A percentile compares a stretch with the other conserved stretches of the same genome.
Evolutionary conservation across 1,140 invertebrate genomes (phyloP).

Genomic region (Liolophura sinensis): DNA sequence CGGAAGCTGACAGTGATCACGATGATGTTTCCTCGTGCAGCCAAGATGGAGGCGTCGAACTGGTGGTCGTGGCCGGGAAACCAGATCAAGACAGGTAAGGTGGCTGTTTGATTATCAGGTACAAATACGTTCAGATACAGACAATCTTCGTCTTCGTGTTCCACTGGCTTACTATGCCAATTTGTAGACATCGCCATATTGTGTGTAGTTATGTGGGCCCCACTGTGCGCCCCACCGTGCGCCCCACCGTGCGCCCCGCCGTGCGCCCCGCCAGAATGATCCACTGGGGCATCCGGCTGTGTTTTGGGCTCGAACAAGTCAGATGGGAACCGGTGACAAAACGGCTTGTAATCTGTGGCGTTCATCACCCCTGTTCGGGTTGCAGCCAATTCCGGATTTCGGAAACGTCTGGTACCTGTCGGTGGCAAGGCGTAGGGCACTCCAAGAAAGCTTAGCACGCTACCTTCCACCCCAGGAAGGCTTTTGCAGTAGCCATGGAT

Average conservation of each 20-base stretch:
- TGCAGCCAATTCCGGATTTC: slow-evolving; percentile 79
- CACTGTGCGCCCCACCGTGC: too few relatives aligned
- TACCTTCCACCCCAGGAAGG: too few relatives aligned
- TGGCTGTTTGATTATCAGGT: slow-evolving; percentile 63
- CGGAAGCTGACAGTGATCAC: slow-evolving; percentile 16
- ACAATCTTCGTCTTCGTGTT: slow-evolving; percentile 86
- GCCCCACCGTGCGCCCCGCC: too few relatives aligned
- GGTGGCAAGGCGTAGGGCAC: slow-evolving; percentile 92
- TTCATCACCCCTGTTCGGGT: slow-evolving; percentile 87
- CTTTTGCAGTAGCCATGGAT: too few relatives aligned
- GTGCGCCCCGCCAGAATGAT: too few relatives aligned
- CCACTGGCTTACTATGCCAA: slow-evolving; percentile 1
- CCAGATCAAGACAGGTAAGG: slow-evolving; percentile 91
- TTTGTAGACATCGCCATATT: too few relatives aligned
- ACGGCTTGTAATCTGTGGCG: slow-evolving; percentile 80
- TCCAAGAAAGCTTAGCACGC: slow-evolving; percentile 68
- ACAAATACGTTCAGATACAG: slow-evolving; percentile 86
- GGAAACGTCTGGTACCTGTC: slow-evolving; percentile 76
- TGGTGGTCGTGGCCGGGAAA: slow-evolving; percentile 78
- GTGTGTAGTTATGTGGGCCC: too few relatives aligned
- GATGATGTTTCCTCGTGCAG: slow-evolving; percentile 59
- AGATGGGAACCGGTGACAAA: slow-evolving; percentile 67
- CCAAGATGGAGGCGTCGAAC: slow-evolving; percentile 83
- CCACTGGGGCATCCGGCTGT: too few relatives aligned
- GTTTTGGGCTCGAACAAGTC: too few relatives aligned